These are phyloP conservation scores for Atta texana DNA, from an alignment of 1,140 invertebrate genomes.

Conservation along the genomic window DNA sequence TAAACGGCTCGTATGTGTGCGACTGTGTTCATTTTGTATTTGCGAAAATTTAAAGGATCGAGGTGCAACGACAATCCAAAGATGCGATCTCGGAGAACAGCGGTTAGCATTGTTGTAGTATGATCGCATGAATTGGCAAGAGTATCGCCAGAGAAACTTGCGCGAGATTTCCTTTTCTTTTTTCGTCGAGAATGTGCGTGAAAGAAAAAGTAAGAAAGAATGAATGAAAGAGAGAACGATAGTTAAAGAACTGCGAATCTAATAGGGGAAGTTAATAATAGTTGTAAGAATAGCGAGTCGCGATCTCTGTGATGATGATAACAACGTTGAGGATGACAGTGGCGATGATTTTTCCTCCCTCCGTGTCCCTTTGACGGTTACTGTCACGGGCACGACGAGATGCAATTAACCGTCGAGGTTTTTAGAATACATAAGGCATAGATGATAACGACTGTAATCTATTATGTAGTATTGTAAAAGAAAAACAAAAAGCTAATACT, in stretches of 20 bases:
- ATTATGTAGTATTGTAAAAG: slow-evolving; percentile 63
- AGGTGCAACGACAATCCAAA: neutral
- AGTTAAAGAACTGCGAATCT: slow-evolving; percentile 52
- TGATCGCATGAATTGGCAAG: neutral
- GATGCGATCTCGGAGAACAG: neutral
- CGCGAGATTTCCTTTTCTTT: neutral
- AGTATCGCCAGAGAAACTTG: neutral
- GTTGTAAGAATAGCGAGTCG: slow-evolving; percentile 65
- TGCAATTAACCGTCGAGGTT: slow-evolving; percentile 65
- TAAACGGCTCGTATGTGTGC: neutral
- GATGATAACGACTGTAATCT: slow-evolving; percentile 62
- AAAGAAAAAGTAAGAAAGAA: neutral
- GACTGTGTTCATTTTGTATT: slow-evolving; percentile 29
- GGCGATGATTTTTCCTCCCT: slow-evolving; percentile 50
- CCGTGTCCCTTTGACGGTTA: slow-evolving; percentile 56
- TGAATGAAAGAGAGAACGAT: slow-evolving; percentile 21
- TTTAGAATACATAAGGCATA: slow-evolving; percentile 69
- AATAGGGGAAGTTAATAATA: slow-evolving; percentile 65
- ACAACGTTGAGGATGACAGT: slow-evolving; percentile 45
- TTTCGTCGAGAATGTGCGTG: neutral
- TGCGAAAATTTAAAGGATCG: slow-evolving; percentile 1
- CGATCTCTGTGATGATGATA: slow-evolving; percentile 68
- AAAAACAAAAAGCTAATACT: slow-evolving; percentile 53
- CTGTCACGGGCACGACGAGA: slow-evolving; percentile 59
- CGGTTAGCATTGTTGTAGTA: neutral